These are phyloP conservation scores for Misgurnus mizolepis DNA, from an alignment of 2,113 vertebrate species.

Conservation along the genomic window DNA sequence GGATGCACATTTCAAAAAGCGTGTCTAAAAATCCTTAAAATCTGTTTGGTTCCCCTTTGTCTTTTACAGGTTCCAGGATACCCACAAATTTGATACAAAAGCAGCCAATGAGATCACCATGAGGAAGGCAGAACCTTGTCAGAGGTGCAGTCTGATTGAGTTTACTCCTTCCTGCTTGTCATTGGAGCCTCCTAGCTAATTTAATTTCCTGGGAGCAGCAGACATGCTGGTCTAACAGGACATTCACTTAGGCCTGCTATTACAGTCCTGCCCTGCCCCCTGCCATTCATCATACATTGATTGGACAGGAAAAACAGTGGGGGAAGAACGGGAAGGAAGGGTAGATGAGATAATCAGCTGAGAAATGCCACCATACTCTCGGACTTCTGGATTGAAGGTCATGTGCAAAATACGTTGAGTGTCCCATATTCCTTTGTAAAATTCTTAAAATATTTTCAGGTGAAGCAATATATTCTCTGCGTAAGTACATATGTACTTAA, in stretches of 20 bases:
- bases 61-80: constrained; percentile 34
- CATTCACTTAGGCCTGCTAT: constrained; percentile 71
- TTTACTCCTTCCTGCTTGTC: constrained; percentile 48
- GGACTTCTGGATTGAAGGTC: background rate
- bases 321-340: constrained; percentile 33
- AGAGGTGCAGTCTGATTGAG: constrained; percentile 47
- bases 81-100: constrained; percentile 52
- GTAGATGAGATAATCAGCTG: constrained; percentile 30
- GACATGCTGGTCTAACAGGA: constrained; percentile 66
- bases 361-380: background rate
- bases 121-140: constrained; percentile 14
- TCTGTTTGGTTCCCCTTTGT: background rate
- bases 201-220: constrained; percentile 67
- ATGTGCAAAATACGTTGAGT: background rate
- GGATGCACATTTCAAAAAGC: background rate
- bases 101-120: constrained; percentile 19
- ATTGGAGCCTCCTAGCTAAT: constrained; percentile 63
- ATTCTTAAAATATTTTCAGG: background rate
- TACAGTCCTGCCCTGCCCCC: constrained; percentile 56
- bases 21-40: background rate
- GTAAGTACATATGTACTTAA: no score
- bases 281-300: constrained; percentile 45
- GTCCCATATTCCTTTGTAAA: background rate
- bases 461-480: background rate
- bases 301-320: constrained; percentile 10